A percentile compares a stretch with the other conserved stretches of the same genome.
These are phyloP conservation scores for Acridotheres tristis DNA, from an alignment of 2,797 vertebrate genomes.

Conservation along the genomic window DNA sequence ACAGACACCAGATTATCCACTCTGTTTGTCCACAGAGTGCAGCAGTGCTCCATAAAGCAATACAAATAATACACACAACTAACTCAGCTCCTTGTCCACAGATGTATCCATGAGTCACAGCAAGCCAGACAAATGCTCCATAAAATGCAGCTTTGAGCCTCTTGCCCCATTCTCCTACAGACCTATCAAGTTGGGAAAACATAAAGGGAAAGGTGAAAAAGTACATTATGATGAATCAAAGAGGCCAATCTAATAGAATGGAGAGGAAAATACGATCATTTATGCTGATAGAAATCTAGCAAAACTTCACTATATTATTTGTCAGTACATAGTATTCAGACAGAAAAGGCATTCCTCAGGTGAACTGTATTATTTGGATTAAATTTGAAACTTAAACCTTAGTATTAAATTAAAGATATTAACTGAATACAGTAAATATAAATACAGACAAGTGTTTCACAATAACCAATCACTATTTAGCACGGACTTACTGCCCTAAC, in stretches of 20 bases:
- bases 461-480: background rate
- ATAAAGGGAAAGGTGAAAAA: background rate
- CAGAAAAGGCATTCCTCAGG: background rate
- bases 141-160: background rate
- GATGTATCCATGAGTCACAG: background rate
- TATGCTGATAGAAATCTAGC: background rate
- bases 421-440: background rate
- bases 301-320: background rate
- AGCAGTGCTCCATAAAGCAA: background rate
- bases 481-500: background rate
- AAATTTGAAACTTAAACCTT: background rate
- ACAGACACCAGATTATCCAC: background rate
- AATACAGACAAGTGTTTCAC: background rate
- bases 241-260: background rate
- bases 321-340: background rate
- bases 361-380: background rate
- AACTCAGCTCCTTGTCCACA: background rate
- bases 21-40: background rate
- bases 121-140: background rate
- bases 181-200: background rate
- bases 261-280: background rate
- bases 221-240: background rate
- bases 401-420: background rate
- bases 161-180: background rate
- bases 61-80: background rate